Base-by-base conservation (phyloP, 2,888 invertebrate species). In the Eumerus sabulonum region DNA sequence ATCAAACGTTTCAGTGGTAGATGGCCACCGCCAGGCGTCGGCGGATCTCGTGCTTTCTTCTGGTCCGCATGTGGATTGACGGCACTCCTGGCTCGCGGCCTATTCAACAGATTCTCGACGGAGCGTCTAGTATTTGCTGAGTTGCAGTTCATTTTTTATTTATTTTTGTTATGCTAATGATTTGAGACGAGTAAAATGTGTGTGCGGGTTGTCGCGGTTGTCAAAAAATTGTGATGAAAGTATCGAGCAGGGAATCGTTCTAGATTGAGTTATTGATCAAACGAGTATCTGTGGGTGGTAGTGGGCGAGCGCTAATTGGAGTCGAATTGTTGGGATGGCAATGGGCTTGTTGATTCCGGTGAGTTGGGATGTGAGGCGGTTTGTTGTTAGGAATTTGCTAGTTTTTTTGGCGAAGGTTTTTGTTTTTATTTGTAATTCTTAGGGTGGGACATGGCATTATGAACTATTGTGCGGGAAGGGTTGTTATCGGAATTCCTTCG, bases 201-300 rank as follows among this genome's bases (percentile, higher is more conserved):
- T 36, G 27, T 17, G 9, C 12, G 38, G 56, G 48, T 27, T 27
- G 27, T 4, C n/a, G 27, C 16, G 54, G 38, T 27, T 56, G 42
- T 27, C 27, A 63, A 11, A 48, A 44, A 62, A n/a, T n/a, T 62
- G n/a, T 9, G 42, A 51, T 9, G 1, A 16, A 73, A 51, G 45
- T 67, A 51, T 63, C 67, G 48, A 54, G 62, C 48, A 62, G 48
- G 57, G 47, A 27, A 1, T 4, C 27, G 27, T 27, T 27, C n/a
- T 13, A 9, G n/a, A 47, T n/a, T 17, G 14, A 57, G 18, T 42
- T 77, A 77, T 77, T 50, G 76, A 77, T 77, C 76, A 77, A 77
- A 77, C 76, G 40, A n/a, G 27, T 27, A 48, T 53, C 60, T 38
- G 16, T 56, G 12, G 19, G 16, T 27, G 54, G 60, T 67, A 44